Base-by-base conservation (phyloP, 2,113 vertebrate genomes). In the Melanerpes aurifrons region DNA sequence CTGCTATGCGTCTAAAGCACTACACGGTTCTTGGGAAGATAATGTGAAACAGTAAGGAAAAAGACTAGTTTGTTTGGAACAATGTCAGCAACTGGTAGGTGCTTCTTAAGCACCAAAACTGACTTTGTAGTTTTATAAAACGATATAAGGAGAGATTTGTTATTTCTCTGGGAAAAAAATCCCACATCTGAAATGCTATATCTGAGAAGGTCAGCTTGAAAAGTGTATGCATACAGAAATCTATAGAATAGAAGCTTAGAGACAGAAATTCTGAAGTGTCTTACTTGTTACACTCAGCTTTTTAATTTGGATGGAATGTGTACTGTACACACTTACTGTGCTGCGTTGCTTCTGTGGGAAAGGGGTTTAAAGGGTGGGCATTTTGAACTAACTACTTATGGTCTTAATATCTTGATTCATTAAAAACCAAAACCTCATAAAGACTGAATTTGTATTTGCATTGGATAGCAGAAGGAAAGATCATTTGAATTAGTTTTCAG, bases 331-430 rank as follows among this genome's bases (percentile, higher is more conserved):
- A 15, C 21, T 85, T 40, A 15, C n/a, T 50, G 53, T 47, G 47
- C 50, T 90, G 10, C 3, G 11, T 61, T 75, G 75, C 13, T 15
- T 59, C 28, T 31, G 28, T 45, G 40, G 43, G 64, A 31, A 67
- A 67, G 64, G 16, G 0, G 0, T 69, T 81, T 37, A 67, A 89
- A 77, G 54, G n/a, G 8, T 47, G 18, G 5, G 63, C 0, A 15
- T 79, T 82, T 59, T 35, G 9, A 86, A 69, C 50, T 59, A 71
- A 10, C 26, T 77, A 3, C 47, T 90, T 35, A 63, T 83, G 25
- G 18, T 75, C 13, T 35, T 61, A 24, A 3, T 40, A 6, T 40
- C 24, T 89, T 78, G 59, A n/a, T 66, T 61, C 32, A 6, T 31
- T 3, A 26, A 3, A 7, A 5, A 20, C 0, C 2, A 14, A n/a